These are phyloP conservation scores for Orgyia antiqua DNA, from an alignment of 2,888 invertebrate species.

Conservation along the genomic window DNA sequence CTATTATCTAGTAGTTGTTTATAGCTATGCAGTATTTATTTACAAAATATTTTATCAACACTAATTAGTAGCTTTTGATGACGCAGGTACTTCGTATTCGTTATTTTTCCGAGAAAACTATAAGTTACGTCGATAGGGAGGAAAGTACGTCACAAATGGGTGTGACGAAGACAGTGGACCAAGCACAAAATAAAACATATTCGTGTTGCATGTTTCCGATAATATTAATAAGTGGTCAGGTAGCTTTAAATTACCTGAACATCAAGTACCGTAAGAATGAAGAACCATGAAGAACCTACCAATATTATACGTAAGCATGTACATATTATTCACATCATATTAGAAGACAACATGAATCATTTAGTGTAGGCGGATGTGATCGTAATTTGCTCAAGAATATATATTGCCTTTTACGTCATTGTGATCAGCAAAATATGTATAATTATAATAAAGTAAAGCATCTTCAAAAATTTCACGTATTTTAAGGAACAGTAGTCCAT, in stretches of 20 bases:
- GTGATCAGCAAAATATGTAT: background rate
- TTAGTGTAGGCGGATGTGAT: conserved; percentile 29
- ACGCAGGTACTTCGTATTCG: no score
- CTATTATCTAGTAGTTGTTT: no score
- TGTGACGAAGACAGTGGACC: no score
- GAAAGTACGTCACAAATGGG: no score
- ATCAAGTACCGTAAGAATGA: conserved; percentile 27
- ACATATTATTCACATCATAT: conserved; percentile 27
- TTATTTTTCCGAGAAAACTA: no score
- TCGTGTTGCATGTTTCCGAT: conserved; percentile 17
- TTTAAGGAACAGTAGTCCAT: no score
- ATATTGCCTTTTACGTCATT: conserved; percentile 1
- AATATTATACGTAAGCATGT: conserved; percentile 14
- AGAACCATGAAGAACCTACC: no score
- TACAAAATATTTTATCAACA: no score
- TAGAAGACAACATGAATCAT: conserved; percentile 35
- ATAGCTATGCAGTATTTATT: no score
- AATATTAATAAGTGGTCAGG: conserved; percentile 13
- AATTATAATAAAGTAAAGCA: background rate
- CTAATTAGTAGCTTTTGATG: no score
- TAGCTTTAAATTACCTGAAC: conserved; percentile 23
- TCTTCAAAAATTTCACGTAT: no score
- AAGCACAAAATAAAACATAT: conserved; percentile 10
- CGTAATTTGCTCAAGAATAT: conserved; percentile 7
- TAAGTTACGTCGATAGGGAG: no score